Conservation (phyloP, 2,888 invertebrate genomes). For the Plagiodera versicolora region DNA sequence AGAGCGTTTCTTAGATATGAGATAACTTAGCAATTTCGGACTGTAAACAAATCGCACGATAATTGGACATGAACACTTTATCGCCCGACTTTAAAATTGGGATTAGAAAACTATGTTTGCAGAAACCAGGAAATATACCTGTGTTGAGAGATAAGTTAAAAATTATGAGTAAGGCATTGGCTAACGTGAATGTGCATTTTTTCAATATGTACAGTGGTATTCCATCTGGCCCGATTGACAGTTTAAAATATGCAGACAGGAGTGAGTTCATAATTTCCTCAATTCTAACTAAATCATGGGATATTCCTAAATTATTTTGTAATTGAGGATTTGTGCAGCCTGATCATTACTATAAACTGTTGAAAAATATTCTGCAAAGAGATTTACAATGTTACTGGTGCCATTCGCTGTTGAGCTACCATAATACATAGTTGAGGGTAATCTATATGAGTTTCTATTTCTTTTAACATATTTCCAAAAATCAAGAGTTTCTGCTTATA, state of each 20-base stretch:
- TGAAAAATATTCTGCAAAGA: conserved; percentile 5
- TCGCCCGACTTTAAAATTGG: not conserved
- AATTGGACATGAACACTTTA: not conserved
- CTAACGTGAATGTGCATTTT: conserved; percentile 6
- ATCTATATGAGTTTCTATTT: conserved; percentile 1
- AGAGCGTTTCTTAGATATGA: conserved; percentile 6
- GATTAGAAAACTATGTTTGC: conserved; percentile 2
- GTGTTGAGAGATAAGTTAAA: not conserved
- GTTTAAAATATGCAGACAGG: not conserved
- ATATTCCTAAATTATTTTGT: conserved; percentile 3
- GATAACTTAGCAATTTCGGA: conserved; percentile 1
- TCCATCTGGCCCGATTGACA: not conserved
- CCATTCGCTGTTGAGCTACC: conserved; percentile 1
- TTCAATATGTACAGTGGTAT: conserved; percentile 4
- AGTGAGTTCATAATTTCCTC: conserved; percentile 4
- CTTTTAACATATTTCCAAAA: conserved; percentile 4
- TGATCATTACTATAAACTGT: conserved; percentile 1
- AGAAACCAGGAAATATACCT: not conserved
- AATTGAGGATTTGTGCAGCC: not conserved
- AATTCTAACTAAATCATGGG: not conserved
- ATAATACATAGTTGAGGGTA: conserved; percentile 4
- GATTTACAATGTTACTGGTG: conserved; percentile 1
- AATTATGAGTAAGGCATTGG: no score
- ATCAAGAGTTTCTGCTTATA: not conserved
- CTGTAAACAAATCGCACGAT: conserved; percentile 8